Base-by-base conservation (phyloP, 2,113 vertebrate species). In the Nanger granti region DNA sequence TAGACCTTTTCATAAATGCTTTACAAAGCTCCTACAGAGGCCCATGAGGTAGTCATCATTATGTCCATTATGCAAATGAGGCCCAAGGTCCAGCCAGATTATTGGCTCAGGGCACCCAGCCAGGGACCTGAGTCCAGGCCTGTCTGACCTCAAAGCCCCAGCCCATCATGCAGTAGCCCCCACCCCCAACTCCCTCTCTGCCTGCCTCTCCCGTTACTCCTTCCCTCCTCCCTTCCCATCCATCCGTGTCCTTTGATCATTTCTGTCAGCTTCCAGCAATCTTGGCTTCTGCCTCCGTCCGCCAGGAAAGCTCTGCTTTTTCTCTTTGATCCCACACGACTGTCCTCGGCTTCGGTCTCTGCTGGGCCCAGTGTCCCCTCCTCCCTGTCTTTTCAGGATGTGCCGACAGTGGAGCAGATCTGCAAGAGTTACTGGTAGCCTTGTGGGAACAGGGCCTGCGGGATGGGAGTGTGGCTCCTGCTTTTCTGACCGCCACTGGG, bases 301-400 rank as follows among this genome's bases (percentile, higher is more conserved):
- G 60, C 89, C 6, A 13, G 69, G 87, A 95, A 97, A 91, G 95
- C 91, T 84, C 87, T 28, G 91, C 44, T 92, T 97, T 87, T 94
- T n/a, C 93, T 92, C 95, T 98, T 97, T 98, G 97, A 96, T 98
- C 89, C 93, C 60, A 59, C 79, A 11, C 4, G 29, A 86, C 95
- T 73, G 88, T 91, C 85, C 69, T 90, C 52, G 0, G 88, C 84
- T 86, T 82, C 17, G 1, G 94, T 96, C 87, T 89, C 79, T 73
- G 37, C 92, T 82, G 87, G 86, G 47, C 37, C 59, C 44, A 3
- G 6, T 24, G 29, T 54, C 80, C 62, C 83, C 62, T 66, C 85
- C 49, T 24, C 93, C 24, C 83, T 13, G 52, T 87, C 41, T 1
- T 5, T 52, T 47, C 73, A 76, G 47, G 47, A 80, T 80, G 62